Evolutionary conservation across 2,113 vertebrate genomes (phyloP), one percentile per base, ranked within the genome.

Genomic region (Menura novaehollandiae): DNA sequence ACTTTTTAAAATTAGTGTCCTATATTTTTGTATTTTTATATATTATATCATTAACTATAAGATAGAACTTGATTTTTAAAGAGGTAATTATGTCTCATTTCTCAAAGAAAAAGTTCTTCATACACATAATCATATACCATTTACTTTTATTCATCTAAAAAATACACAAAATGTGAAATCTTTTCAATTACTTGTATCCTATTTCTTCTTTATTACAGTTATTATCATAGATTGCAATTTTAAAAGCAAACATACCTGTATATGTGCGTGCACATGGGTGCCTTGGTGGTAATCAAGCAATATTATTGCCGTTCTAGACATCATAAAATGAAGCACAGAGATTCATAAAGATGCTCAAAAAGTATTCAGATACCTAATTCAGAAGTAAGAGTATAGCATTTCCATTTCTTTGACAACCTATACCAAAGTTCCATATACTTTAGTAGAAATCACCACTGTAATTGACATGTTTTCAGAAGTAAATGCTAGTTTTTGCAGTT

Each of bases 221-320:
- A 37, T 66, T 88, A 43, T 47, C 18, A 32, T 10, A 43, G 3
- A 71, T 3, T 56, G 16, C 5, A 63, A 75, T 59, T 80, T 72
- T 51, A 58, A 66, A 58, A 74, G 21, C 32, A 86, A 86, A 30
- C 3, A 7, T 32, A 4, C 27, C 9, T n/a, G 21, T 28, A 7
- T 58, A 4, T 33, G 27, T 15, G 21, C 15, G 24, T 15, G 11
- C 0, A 0, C 39, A 47, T 35, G 12, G 39, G 15, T 3, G 2
- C 10, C 28, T 84, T 81, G 35, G 26, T 67, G 23, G 12, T 56
- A 85, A 51, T 59, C 58, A 63, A 88, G 26, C 19, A 85, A 33
- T n/a, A 58, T 62, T 84, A 32, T 16, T 93, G 41, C 11, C 16
- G 33, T 91, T 60, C 21, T 33, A 67, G 39, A 47, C 14, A 74